Evolutionary conservation across 2,888 invertebrate genomes (phyloP).

Genomic region (Platerodrilus igneus): DNA sequence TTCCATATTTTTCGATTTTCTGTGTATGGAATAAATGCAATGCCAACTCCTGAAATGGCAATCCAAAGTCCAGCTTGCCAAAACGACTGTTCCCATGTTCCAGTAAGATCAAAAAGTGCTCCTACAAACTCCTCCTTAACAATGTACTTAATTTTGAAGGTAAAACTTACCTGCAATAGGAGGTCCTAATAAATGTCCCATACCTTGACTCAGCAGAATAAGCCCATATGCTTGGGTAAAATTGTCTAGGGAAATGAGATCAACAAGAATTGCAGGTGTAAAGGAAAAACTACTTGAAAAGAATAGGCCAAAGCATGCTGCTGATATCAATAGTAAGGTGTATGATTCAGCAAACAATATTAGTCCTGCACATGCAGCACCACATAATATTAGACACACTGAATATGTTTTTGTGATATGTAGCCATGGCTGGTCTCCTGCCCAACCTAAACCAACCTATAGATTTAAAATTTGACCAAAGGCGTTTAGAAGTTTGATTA

Average conservation of each 20-base stretch:
- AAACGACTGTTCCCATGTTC: conserved; percentile 73
- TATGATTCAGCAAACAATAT: conserved; percentile 46
- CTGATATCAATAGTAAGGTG: conserved; percentile 40
- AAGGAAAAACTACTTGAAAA: conserved; percentile 90
- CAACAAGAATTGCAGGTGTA: conserved; percentile 83
- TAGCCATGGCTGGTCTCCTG: conserved; percentile 81
- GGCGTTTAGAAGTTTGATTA: conserved; percentile 3
- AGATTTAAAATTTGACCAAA: conserved; percentile 27
- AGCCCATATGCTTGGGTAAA: conserved; percentile 92
- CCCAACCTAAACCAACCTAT: conserved; percentile 77
- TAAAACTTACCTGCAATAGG: conserved; percentile 71
- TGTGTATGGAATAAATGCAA: conserved; percentile 62
- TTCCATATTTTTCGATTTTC: conserved; percentile 61
- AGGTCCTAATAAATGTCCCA: conserved; percentile 88
- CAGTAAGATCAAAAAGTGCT: conserved; percentile 61
- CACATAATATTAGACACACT: conserved; percentile 66
- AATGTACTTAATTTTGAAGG: background rate
- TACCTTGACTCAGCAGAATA: conserved; percentile 82
- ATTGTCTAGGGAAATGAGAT: conserved; percentile 82
- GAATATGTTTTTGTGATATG: conserved; percentile 81
- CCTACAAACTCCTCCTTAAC: conserved; percentile 39
- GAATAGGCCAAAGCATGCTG: conserved; percentile 76
- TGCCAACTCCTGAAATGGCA: conserved; percentile 67
- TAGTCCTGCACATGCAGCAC: conserved; percentile 58
- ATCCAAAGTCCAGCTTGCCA: conserved; percentile 79